Base-by-base conservation (phyloP, 1,140 invertebrate genomes). In the Drosophila erecta region DNA sequence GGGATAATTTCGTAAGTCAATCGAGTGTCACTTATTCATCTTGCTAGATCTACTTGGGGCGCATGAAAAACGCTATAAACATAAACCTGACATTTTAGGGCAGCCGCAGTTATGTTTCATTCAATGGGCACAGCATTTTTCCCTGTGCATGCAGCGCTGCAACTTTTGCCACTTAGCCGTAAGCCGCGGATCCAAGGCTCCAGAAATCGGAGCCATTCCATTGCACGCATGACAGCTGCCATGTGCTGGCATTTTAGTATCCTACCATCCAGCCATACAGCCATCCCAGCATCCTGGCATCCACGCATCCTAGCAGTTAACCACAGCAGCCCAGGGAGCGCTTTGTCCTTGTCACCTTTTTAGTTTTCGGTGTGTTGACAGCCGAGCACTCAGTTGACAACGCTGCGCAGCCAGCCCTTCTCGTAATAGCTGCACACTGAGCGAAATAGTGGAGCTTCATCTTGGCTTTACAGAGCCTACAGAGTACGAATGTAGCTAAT, bases 331-430 rank as follows among this genome's bases (percentile, higher is more conserved):
- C 61, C 66, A 77, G 67, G 76, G 74, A 33, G 49, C 70, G 76
- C 69, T 89, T 89, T 89, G 86, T 89, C 76, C 76, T 75, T 89
- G 84, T 89, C 84, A 89, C 84, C 84, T 90, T 89, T 70, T 89
- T 89, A 89, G 84, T 89, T 89, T 89, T 89, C 38, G 69, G 84
- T 66, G 84, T 89, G 84, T 89, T 89, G 84, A 89, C 84, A 89
- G 75, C 49, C 76, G 22, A 67, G 83, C 83, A 79, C 77, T 81
- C 78, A 79, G 69, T 69, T 81, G 83, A 87, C 83, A 87, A 56
- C 57, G 64, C 79, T 69, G 43, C 58, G 43, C 57, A 60, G 66
- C 11, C 33, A 62, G 40, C 59, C 43, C 38, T 41, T 43, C 46
- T 35, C 22, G 60, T 67, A 43, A 65, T 0, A 35, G 15, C 15